Conservation (phyloP, 2,888 invertebrate species). For the Drosophila prostipennis region DNA sequence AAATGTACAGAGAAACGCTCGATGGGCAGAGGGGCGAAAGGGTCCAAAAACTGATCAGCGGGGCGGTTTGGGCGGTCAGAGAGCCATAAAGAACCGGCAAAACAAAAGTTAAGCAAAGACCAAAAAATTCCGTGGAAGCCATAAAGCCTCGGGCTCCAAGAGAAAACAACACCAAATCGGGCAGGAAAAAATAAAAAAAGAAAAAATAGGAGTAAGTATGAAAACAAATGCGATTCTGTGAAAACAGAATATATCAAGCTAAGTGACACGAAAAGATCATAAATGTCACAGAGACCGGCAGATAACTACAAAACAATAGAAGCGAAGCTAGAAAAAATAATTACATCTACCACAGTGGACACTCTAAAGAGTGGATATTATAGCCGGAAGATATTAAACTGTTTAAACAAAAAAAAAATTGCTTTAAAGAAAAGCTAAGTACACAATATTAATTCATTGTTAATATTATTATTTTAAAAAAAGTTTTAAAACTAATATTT, state of each 20-base stretch:
- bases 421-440: too few relatives aligned
- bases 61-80: conserved; percentile 20
- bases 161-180: neutral
- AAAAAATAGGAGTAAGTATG: neutral
- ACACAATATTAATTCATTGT: too few relatives aligned
- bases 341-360: neutral
- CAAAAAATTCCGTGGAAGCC: conserved; percentile 2
- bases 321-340: neutral
- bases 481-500: too few relatives aligned
- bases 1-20: conserved; percentile 24
- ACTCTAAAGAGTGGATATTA: neutral
- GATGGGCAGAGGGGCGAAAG: neutral
- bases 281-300: conserved; percentile 1
- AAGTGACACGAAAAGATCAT: conserved; percentile 12
- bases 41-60: conserved; percentile 18
- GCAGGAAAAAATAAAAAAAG: neutral
- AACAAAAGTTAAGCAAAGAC: conserved; percentile 32
- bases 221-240: conserved; percentile 4
- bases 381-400: neutral
- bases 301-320: neutral
- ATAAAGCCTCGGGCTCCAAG: conserved; percentile 10
- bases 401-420: too few relatives aligned
- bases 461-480: too few relatives aligned
- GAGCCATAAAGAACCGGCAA: conserved; percentile 37
- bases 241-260: conserved; percentile 3